Evolutionary conservation across 2,113 vertebrate species (phyloP).

Genomic region (Parotia lawesii): DNA sequence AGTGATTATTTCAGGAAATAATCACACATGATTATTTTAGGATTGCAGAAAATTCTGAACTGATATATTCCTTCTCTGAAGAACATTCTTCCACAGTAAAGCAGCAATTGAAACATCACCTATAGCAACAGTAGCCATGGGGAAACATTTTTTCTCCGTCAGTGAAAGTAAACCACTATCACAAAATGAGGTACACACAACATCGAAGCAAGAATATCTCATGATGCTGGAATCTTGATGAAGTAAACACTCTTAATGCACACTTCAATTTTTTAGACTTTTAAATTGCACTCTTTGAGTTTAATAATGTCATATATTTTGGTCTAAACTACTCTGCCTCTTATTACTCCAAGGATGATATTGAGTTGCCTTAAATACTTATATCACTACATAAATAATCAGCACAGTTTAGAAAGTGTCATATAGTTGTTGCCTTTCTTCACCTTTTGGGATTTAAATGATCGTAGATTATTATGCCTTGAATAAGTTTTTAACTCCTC

Average conservation of each 20-base stretch:
- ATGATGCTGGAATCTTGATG: not conserved
- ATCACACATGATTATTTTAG: not conserved
- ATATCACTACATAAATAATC: not conserved
- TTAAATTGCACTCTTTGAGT: not conserved
- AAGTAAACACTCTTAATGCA: not conserved
- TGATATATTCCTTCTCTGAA: not conserved
- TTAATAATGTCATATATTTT: not conserved
- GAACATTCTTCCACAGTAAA: not conserved
- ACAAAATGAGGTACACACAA: not conserved
- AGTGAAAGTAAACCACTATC: not conserved
- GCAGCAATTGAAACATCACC: slow-evolving; percentile 8
- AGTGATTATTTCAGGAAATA: not conserved
- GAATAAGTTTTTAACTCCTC: not conserved
- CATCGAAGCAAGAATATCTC: not conserved
- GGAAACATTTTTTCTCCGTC: slow-evolving; percentile 16
- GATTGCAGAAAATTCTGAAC: slow-evolving; percentile 6
- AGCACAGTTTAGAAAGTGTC: not conserved
- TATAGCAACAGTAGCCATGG: slow-evolving; percentile 59
- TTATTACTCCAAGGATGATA: not conserved
- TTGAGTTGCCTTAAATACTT: not conserved
- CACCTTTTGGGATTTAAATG: not conserved
- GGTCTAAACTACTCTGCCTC: not conserved
- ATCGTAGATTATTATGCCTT: not conserved
- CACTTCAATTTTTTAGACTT: not conserved
- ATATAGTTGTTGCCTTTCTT: not conserved